Percentiles rank a stretch among this genome's conserved stretches.
phyloP scores from a whole-genome alignment of 1,140 invertebrate genomes.

The Phthorimaea operculella region DNA sequence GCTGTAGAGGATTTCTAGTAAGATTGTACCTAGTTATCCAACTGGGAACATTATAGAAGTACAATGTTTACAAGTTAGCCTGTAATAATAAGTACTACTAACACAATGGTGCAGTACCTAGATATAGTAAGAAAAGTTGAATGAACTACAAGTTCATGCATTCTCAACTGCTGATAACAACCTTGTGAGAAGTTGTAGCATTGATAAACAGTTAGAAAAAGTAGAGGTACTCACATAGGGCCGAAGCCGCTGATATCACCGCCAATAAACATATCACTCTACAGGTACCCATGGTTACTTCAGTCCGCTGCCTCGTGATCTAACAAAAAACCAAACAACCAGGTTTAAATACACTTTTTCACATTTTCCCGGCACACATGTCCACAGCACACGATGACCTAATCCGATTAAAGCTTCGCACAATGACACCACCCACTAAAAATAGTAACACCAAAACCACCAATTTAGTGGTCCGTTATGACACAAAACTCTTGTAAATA shows the following conservation, averaged over 20 bases:
- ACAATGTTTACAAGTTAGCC: too few relatives aligned
- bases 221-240: slow-evolving; percentile 52
- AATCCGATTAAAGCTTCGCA: slow-evolving; percentile 56
- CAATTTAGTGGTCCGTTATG: slow-evolving; percentile 20
- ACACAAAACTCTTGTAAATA: slow-evolving; percentile 33
- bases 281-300: slow-evolving; percentile 51
- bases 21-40: too few relatives aligned
- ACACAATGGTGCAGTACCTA: too few relatives aligned
- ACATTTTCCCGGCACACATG: slow-evolving; percentile 60
- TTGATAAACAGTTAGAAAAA: slow-evolving; percentile 6
- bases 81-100: too few relatives aligned
- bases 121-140: slow-evolving; percentile 22
- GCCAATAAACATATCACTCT: slow-evolving; percentile 50
- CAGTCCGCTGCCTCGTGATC: slow-evolving; percentile 44
- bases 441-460: slow-evolving; percentile 53
- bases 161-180: not conserved
- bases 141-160: slow-evolving; percentile 24
- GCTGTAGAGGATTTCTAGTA: too few relatives aligned
- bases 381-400: slow-evolving; percentile 63
- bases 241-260: slow-evolving; percentile 43
- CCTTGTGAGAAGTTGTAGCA: not conserved
- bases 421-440: slow-evolving; percentile 67
- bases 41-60: too few relatives aligned
- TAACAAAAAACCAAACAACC: slow-evolving; percentile 57
- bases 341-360: slow-evolving; percentile 42